These are phyloP conservation scores for Malurus leucopterus DNA, from an alignment of 2,797 vertebrate species.

Conservation along the genomic window DNA sequence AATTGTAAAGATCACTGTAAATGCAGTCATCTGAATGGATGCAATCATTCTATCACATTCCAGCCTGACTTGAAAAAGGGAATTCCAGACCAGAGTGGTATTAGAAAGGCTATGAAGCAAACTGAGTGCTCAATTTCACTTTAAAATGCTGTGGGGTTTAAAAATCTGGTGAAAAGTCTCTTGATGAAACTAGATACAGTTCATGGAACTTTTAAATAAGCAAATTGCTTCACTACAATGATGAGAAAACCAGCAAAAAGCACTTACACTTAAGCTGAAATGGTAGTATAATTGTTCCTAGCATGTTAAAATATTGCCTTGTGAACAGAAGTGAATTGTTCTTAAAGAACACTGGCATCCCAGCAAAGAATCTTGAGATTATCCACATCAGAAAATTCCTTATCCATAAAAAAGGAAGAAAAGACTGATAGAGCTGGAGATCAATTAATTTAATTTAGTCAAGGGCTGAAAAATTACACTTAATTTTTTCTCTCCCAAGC, in stretches of 20 bases:
- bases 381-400: background rate
- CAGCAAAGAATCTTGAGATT: background rate
- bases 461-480: background rate
- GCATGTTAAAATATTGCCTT: background rate
- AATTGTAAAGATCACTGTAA: background rate
- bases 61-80: background rate
- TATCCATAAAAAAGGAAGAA: background rate
- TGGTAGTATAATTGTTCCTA: background rate
- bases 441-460: background rate
- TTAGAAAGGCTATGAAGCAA: background rate
- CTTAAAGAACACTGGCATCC: background rate
- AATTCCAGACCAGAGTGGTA: background rate
- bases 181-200: background rate
- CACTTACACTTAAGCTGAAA: background rate
- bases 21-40: background rate
- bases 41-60: background rate
- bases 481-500: background rate
- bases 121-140: background rate
- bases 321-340: background rate
- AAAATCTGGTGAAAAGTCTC: background rate
- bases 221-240: background rate
- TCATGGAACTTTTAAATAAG: background rate
- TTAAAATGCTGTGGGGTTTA: background rate
- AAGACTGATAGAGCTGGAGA: background rate
- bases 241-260: background rate